Evolutionary conservation across 1,140 invertebrate species (phyloP).

Genomic region (Sinella curviseta): DNA sequence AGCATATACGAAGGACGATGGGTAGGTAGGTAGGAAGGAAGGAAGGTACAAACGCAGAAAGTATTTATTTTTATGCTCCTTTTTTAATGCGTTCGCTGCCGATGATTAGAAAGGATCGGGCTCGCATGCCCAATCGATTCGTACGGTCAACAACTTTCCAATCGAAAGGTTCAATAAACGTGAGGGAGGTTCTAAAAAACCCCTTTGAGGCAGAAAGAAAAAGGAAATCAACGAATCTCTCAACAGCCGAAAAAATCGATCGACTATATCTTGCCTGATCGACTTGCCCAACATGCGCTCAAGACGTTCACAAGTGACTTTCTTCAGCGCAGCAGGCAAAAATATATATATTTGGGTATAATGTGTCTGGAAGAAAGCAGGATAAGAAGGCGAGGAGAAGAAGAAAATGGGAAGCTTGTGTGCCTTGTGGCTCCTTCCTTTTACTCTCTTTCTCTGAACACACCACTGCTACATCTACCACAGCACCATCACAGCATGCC

Average conservation of each 20-base stretch:
- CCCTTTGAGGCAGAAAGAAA: slow-evolving; percentile 49
- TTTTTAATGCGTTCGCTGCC: slow-evolving; percentile 16
- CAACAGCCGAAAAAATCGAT: slow-evolving; percentile 48
- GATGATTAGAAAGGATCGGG: slow-evolving; percentile 42
- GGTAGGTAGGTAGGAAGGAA: too few relatives aligned
- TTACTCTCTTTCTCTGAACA: neutral
- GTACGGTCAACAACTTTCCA: slow-evolving; percentile 39
- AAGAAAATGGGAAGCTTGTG: neutral
- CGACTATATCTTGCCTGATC: slow-evolving; percentile 49
- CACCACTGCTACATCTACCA: neutral
- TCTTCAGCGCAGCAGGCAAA: slow-evolving; percentile 46
- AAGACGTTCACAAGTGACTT: slow-evolving; percentile 41
- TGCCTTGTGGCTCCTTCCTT: neutral
- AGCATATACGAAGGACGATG: too few relatives aligned
- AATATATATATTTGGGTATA: neutral
- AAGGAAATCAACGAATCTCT: slow-evolving; percentile 46
- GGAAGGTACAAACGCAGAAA: too few relatives aligned
- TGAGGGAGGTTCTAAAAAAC: slow-evolving; percentile 43
- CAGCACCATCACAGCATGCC: neutral
- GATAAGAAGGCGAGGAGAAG: neutral
- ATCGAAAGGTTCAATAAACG: slow-evolving; percentile 47
- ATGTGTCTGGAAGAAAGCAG: neutral
- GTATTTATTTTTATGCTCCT: too few relatives aligned
- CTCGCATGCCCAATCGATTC: slow-evolving; percentile 50
- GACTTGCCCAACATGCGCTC: slow-evolving; percentile 50